Evolutionary conservation across 1,140 invertebrate genomes (phyloP).

Genomic region (Diachasma alloeum): DNA sequence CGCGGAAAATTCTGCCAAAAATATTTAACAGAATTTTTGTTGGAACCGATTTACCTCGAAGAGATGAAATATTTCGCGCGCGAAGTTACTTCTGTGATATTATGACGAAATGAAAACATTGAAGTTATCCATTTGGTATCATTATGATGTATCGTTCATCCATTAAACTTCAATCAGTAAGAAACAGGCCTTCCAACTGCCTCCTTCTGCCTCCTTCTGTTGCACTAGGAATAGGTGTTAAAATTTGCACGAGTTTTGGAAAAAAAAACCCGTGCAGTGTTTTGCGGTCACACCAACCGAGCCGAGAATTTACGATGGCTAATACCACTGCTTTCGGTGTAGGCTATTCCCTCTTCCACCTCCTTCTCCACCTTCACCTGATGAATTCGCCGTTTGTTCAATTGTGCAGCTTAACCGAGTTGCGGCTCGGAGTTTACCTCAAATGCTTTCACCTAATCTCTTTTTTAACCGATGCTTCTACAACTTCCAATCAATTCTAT

Average conservation of each 20-base stretch:
- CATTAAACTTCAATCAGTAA: no score
- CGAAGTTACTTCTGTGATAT: no score
- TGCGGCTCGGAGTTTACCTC: neutral
- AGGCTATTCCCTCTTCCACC: neutral
- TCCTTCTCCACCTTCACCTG: neutral
- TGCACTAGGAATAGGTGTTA: neutral
- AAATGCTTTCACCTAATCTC: neutral
- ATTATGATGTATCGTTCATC: no score
- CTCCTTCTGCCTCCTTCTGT: neutral
- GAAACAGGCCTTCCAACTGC: no score
- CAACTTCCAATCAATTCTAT: slow-evolving; percentile 13
- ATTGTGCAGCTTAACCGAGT: neutral
- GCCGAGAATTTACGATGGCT: neutral
- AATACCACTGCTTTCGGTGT: neutral
- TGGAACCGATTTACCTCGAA: no score
- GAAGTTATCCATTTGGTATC: no score
- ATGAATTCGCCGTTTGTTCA: slow-evolving; percentile 10
- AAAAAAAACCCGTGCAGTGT: neutral
- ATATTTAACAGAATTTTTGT: no score
- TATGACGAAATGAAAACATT: no score
- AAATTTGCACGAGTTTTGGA: neutral
- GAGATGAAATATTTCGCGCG: no score
- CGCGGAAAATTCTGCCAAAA: no score
- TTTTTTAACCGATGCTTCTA: neutral
- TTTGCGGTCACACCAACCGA: neutral